Base-by-base conservation (phyloP, 2,113 vertebrate genomes). In the Platichthys flesus region DNA sequence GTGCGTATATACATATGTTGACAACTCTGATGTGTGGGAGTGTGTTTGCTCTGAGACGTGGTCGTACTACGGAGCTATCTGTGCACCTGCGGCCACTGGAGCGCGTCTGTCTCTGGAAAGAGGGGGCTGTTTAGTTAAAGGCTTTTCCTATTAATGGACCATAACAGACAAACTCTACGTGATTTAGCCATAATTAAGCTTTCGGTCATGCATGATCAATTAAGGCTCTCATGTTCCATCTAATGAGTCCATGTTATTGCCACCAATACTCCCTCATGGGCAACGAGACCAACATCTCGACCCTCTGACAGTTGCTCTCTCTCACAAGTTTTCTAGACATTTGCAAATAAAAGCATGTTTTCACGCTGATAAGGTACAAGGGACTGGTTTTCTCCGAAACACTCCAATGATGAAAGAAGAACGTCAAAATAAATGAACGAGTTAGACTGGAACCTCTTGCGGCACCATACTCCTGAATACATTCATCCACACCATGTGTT, bases 171-270 rank as follows among this genome's bases (percentile, higher is more conserved):
- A 84, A 88, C 80, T 73, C 64, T 45, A 70, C 72, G 71, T 42
- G 79, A 79, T 88, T 79, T 49, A 56, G 55, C 64, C 42, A 20
- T 79, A 89, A 94, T 92, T 85, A 90, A 89, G 79, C 63, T 79
- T 74, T 76, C 82, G 83, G 87, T 91, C 89, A 89, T 78, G 45
- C 40, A 42, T 2, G 37, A 79, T 87, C 84, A 88, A 83, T 90
- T 75, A 81, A 62, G 67, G 66, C 63, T 42, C 67, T 35, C 10
- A 8, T 60, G 70, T 80, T 71, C 49, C 65, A 68, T 72, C 72
- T 67, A 78, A 67, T 74, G 78, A 81, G 70, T 71, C 78, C 47
- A 51, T 87, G 85, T 85, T 67, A 76, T 67, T 82, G 76, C 66
- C 47, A 59, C 60, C 89, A 84, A 85, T 78, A 55, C 55, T 79